These are phyloP conservation scores for Buceros bicornis DNA, from an alignment of 2,797 vertebrate species.

Conservation along the genomic window DNA sequence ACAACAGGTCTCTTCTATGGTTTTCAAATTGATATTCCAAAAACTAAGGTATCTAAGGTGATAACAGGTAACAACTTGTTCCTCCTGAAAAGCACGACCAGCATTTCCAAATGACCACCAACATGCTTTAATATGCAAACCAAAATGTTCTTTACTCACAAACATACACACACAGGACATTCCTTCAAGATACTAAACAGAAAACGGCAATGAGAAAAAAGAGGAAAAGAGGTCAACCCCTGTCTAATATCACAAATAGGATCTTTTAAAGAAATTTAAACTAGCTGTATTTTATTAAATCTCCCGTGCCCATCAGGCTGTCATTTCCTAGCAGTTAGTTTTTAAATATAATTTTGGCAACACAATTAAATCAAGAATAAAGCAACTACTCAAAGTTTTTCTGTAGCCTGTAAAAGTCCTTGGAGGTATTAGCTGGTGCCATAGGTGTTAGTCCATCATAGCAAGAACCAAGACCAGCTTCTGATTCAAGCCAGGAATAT, in stretches of 20 bases:
- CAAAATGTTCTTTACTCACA: neutral
- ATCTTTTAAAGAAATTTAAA: neutral
- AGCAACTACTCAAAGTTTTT: neutral
- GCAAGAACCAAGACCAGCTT: fast-evolving
- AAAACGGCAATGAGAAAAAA: neutral
- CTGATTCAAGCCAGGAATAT: neutral
- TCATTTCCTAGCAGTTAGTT: neutral
- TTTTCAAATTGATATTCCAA: neutral
- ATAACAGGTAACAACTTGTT: neutral
- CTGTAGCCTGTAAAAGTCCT: neutral
- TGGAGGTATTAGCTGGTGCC: neutral
- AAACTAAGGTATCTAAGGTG: neutral
- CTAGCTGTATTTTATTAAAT: neutral
- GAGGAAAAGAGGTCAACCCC: neutral
- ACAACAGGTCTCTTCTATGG: neutral
- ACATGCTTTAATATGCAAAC: neutral
- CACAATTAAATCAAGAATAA: neutral
- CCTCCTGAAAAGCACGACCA: neutral
- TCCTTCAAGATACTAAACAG: neutral
- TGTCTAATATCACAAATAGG: neutral
- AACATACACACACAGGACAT: neutral
- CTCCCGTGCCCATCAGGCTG: neutral
- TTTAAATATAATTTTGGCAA: neutral
- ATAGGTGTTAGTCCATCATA: constrained; percentile 23
- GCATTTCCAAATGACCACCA: neutral